Percentiles rank a stretch among this genome's conserved stretches.
phyloP scores from a whole-genome alignment of 2,113 vertebrate genomes.

The Epinephelus fuscoguttatus region DNA sequence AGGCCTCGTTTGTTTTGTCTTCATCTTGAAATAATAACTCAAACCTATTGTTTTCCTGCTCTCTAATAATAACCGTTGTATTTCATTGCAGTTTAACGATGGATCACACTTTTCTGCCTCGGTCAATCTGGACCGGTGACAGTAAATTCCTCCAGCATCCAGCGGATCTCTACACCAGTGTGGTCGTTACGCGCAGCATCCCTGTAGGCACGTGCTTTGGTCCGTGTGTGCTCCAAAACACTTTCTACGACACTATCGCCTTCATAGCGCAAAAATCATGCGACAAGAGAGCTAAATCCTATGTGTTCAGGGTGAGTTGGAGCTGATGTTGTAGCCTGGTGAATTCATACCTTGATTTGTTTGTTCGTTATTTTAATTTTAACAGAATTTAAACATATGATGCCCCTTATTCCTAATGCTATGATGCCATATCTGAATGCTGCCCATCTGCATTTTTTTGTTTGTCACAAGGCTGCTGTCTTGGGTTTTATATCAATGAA shows the following conservation, averaged over 20 bases:
- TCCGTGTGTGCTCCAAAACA: constrained; percentile 89
- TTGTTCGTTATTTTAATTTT: neutral
- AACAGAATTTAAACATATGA: neutral
- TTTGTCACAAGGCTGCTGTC: neutral
- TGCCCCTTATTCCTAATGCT: neutral
- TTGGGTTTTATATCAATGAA: neutral
- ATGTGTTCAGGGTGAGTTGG: constrained; percentile 88
- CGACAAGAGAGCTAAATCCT: constrained; percentile 86
- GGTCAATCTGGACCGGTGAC: constrained; percentile 87
- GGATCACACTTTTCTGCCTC: constrained; percentile 86
- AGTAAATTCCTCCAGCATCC: constrained; percentile 88
- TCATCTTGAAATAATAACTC: neutral
- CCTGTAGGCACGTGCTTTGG: constrained; percentile 88
- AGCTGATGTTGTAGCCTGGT: too few species aligned
- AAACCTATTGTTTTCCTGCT: neutral
- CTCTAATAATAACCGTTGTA: neutral
- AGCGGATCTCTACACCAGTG: constrained; percentile 86
- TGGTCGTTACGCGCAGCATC: constrained; percentile 90
- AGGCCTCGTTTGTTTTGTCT: neutral
- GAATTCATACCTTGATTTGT: neutral
- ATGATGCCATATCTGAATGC: too few species aligned
- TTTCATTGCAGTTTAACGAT: constrained; percentile 77
- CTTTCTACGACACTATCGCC: constrained; percentile 89
- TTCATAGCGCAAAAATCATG: constrained; percentile 91
- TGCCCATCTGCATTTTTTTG: neutral